A percentile compares a stretch with the other conserved stretches of the same genome.
These are phyloP conservation scores for Chaenogobius annularis DNA, from an alignment of 2,113 vertebrate genomes.

Conservation along the genomic window DNA sequence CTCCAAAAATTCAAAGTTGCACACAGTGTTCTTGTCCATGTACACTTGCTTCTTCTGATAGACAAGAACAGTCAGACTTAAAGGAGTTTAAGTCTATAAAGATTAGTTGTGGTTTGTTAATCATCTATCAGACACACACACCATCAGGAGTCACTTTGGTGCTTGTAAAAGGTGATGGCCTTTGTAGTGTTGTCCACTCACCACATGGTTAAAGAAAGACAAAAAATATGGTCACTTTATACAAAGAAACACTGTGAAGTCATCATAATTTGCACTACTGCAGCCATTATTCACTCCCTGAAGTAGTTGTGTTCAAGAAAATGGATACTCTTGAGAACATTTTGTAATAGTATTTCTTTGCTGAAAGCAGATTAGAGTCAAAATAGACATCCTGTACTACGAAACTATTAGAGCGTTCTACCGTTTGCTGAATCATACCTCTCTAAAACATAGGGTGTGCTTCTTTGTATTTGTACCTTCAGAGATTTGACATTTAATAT, in stretches of 20 bases:
- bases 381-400: neutral
- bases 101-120: slow-evolving; percentile 67
- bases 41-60: neutral
- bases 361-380: neutral
- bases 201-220: neutral
- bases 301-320: too few species aligned
- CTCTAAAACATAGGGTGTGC: neutral
- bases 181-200: neutral
- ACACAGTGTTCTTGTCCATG: neutral
- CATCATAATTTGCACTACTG: neutral
- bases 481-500: slow-evolving; percentile 24
- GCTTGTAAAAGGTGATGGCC: slow-evolving; percentile 38
- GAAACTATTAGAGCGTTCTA: neutral
- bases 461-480: neutral
- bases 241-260: neutral
- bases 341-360: neutral
- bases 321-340: neutral
- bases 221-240: neutral
- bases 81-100: slow-evolving; percentile 43
- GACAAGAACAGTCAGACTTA: neutral
- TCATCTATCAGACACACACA: slow-evolving; percentile 68
- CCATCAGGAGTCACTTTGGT: slow-evolving; percentile 14
- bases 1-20: neutral
- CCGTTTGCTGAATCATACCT: neutral
- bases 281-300: neutral